Evolutionary conservation across 2,888 invertebrate genomes (phyloP).

Genomic region (Altica lythri): DNA sequence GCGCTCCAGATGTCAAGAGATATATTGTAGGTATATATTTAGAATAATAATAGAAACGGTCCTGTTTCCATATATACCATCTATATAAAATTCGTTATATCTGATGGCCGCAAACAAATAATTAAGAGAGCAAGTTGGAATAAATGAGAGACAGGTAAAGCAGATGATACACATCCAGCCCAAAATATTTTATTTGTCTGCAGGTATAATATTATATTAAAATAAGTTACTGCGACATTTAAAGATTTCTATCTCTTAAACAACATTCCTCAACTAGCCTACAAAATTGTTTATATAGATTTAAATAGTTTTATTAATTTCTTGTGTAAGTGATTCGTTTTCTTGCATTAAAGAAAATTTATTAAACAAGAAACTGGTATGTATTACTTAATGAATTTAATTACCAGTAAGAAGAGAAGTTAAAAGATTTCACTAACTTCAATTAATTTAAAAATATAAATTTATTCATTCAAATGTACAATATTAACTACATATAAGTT

Average conservation of each 20-base stretch:
- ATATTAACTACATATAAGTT: too few relatives aligned
- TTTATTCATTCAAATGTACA: too few relatives aligned
- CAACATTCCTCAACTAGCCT: slow-evolving; percentile 27
- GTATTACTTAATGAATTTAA: too few relatives aligned
- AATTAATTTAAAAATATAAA: too few relatives aligned
- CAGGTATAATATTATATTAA: slow-evolving; percentile 38
- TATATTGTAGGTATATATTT: too few relatives aligned
- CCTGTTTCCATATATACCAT: slow-evolving; percentile 1
- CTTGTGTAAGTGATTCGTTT: background rate
- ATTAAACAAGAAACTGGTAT: too few relatives aligned
- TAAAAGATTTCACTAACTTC: too few relatives aligned
- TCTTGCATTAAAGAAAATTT: background rate
- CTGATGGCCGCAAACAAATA: slow-evolving; percentile 39
- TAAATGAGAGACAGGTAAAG: slow-evolving; percentile 32
- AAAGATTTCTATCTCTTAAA: slow-evolving; percentile 31
- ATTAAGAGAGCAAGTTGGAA: slow-evolving; percentile 39
- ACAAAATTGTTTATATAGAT: slow-evolving; percentile 27
- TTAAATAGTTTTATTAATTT: slow-evolving; percentile 20
- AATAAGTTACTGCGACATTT: slow-evolving; percentile 36
- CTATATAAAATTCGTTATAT: slow-evolving; percentile 36
- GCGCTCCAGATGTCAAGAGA: too few relatives aligned
- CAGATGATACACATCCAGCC: slow-evolving; percentile 34
- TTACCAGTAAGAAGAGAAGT: too few relatives aligned
- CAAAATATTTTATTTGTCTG: slow-evolving; percentile 40
- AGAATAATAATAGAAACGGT: too few relatives aligned